phyloP scores from a whole-genome alignment of 2,888 invertebrate genomes.

The Ophion ellenae region DNA sequence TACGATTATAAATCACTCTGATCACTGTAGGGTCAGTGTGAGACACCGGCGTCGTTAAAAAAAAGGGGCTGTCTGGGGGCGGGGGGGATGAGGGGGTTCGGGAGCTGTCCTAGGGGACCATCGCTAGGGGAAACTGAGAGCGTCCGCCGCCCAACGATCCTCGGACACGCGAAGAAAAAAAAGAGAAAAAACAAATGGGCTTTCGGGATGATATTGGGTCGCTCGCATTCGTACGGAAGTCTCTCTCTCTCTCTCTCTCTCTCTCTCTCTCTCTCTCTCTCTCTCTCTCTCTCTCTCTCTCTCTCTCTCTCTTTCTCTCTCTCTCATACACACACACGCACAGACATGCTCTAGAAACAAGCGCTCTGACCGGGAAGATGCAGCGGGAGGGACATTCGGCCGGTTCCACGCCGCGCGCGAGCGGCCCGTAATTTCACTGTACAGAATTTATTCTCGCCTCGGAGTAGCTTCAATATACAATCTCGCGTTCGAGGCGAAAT shows the following conservation, averaged over 20 bases:
- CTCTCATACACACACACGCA: background rate
- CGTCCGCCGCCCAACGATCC: background rate
- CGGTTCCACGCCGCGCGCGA: background rate
- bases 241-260: background rate
- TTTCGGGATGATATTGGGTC: background rate
- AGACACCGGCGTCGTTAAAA: conserved; percentile 27
- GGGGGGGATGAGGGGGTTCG: background rate
- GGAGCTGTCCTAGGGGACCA: background rate
- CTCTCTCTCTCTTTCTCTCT: background rate
- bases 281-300: background rate
- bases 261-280: background rate
- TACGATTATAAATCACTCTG: conserved; percentile 71
- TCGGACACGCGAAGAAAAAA: background rate
- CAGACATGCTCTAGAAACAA: conserved; percentile 59
- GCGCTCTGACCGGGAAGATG: conserved; percentile 33
- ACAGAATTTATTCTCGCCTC: conserved; percentile 63
- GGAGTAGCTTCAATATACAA: conserved; percentile 5
- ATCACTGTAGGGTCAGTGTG: conserved; percentile 61
- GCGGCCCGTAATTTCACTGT: conserved; percentile 65
- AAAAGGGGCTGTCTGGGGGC: background rate
- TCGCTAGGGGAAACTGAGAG: no score
- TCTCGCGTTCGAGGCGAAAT: background rate
- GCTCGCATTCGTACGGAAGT: background rate
- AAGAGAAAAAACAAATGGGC: background rate
- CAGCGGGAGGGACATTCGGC: background rate